A percentile compares a stretch with the other conserved stretches of the same genome.
phyloP scores from a whole-genome alignment of 2,888 invertebrate genomes.

The Lutraria lutraria region DNA sequence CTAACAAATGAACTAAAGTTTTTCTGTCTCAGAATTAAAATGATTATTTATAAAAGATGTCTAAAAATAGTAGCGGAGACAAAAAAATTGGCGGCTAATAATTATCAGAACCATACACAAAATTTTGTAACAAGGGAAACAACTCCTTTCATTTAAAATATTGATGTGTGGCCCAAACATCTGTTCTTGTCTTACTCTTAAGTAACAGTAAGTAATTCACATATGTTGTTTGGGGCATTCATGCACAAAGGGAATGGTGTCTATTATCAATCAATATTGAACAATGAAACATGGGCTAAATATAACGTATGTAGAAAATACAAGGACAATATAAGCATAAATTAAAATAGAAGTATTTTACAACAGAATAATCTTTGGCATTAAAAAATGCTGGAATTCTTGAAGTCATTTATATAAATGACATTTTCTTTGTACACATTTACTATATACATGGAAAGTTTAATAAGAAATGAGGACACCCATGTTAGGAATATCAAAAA shows the following conservation, averaged over 20 bases:
- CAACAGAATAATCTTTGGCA: conserved; percentile 9
- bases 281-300: neutral
- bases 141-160: neutral
- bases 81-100: no score
- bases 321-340: neutral
- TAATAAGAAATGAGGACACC: neutral
- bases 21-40: no score
- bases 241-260: neutral
- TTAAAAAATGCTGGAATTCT: conserved; percentile 17
- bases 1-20: no score
- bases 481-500: neutral
- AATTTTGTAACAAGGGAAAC: neutral
- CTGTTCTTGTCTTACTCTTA: neutral
- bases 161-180: neutral
- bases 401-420: conserved; percentile 11
- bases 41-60: no score
- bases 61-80: no score
- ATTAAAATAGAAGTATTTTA: conserved; percentile 9
- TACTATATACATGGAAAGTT: conserved; percentile 19
- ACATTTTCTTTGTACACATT: neutral
- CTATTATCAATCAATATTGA: neutral
- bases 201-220: neutral
- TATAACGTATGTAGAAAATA: neutral
- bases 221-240: neutral
- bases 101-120: no score